These are phyloP conservation scores for Aelia acuminata DNA, from an alignment of 2,888 invertebrate species.

Conservation along the genomic window DNA sequence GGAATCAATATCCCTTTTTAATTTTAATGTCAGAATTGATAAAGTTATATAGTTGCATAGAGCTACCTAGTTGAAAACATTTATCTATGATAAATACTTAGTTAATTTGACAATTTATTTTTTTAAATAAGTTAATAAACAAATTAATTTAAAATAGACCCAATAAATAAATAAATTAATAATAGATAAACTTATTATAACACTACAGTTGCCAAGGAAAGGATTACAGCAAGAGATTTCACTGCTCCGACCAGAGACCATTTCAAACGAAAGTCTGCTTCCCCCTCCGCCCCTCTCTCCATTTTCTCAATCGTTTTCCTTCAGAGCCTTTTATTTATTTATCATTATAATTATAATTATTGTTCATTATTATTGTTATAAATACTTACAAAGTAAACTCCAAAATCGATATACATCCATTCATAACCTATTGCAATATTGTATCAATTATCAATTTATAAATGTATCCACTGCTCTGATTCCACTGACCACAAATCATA, in stretches of 20 bases:
- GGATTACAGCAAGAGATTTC: conserved; percentile 56
- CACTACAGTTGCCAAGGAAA: conserved; percentile 13
- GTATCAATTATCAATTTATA: neutral
- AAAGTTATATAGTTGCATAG: too few relatives aligned
- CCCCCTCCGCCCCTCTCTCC: conserved; percentile 36
- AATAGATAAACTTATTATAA: neutral
- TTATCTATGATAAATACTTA: too few relatives aligned
- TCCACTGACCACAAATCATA: neutral
- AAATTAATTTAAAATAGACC: neutral
- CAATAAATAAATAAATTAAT: neutral
- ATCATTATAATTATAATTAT: neutral
- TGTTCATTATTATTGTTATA: neutral
- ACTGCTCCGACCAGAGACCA: conserved; percentile 56
- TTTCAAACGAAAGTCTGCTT: conserved; percentile 59
- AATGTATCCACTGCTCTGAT: neutral
- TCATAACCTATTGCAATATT: neutral
- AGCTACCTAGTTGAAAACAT: too few relatives aligned
- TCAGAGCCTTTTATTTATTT: neutral
- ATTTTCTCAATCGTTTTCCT: conserved; percentile 41
- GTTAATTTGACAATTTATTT: too few relatives aligned
- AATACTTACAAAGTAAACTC: neutral
- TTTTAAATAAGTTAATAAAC: neutral
- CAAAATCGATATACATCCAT: neutral
- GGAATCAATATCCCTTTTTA: too few relatives aligned
- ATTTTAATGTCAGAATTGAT: too few relatives aligned